Evolutionary conservation across 2,797 vertebrate species (phyloP).

Genomic region (Rhinatrema bivittatum): DNA sequence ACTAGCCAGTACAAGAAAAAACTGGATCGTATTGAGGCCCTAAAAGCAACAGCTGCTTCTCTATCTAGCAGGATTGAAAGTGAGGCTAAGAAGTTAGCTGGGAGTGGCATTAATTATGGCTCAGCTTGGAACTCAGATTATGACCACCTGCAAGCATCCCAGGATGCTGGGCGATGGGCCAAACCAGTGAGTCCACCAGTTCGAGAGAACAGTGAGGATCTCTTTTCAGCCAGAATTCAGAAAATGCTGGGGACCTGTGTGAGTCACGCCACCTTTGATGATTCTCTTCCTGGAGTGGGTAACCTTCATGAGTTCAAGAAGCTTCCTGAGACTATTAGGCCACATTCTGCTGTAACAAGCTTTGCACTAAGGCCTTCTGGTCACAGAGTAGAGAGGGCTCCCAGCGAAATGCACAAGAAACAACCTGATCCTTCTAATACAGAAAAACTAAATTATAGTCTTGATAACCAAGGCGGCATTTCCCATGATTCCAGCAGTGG

Average conservation of each 20-base stretch:
- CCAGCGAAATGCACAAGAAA: constrained; percentile 42
- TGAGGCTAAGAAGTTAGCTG: constrained; percentile 81
- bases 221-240: constrained; percentile 62
- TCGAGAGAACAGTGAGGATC: constrained; percentile 49
- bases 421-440: constrained; percentile 32
- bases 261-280: constrained; percentile 65
- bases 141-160: constrained; percentile 40
- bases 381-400: constrained; percentile 36
- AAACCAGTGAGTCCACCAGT: constrained; percentile 62
- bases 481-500: constrained; percentile 64
- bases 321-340: constrained; percentile 49
- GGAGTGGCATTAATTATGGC: constrained; percentile 66
- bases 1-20: constrained; percentile 60
- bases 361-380: constrained; percentile 38
- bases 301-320: constrained; percentile 65
- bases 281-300: constrained; percentile 68
- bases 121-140: constrained; percentile 46
- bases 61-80: constrained; percentile 85
- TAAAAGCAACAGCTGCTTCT: constrained; percentile 89
- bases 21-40: constrained; percentile 79
- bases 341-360: constrained; percentile 38
- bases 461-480: constrained; percentile 20
- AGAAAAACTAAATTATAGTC: constrained; percentile 16
- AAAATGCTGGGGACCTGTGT: constrained; percentile 59
- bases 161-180: constrained; percentile 47